Conservation (phyloP, 2,888 invertebrate genomes). For the Leucophora obtusa region DNA sequence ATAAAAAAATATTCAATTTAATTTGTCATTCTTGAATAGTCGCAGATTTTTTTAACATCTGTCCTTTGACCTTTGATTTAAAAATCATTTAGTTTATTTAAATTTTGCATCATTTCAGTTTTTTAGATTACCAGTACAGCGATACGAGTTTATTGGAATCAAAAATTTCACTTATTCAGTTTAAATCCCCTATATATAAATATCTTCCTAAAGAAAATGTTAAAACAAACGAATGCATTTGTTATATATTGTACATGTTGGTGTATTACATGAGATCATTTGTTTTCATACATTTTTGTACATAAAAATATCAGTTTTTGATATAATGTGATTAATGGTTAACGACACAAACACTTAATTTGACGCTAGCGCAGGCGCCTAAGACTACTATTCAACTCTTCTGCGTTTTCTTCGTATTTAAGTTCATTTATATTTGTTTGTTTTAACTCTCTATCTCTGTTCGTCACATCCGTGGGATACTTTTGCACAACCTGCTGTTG, state of each 20-base stretch:
- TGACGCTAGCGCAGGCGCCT: slow-evolving; percentile 76
- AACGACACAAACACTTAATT: slow-evolving; percentile 77
- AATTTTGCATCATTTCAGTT: too few species aligned
- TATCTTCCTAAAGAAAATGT: not conserved
- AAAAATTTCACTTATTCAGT: too few species aligned
- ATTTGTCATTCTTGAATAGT: too few species aligned
- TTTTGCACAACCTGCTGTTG: slow-evolving; percentile 60
- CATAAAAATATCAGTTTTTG: slow-evolving; percentile 35
- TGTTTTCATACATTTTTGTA: not conserved
- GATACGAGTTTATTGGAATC: too few species aligned
- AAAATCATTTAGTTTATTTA: too few species aligned
- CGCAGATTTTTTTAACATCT: too few species aligned
- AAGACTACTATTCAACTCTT: slow-evolving; percentile 48
- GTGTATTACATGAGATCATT: slow-evolving; percentile 41
- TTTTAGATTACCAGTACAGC: too few species aligned
- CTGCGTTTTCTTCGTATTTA: slow-evolving; percentile 10
- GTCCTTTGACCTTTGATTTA: too few species aligned
- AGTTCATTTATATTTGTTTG: slow-evolving; percentile 40
- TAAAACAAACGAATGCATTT: slow-evolving; percentile 25
- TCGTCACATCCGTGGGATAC: slow-evolving; percentile 63
- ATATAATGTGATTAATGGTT: slow-evolving; percentile 73
- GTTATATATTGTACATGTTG: slow-evolving; percentile 16
- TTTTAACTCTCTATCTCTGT: slow-evolving; percentile 35
- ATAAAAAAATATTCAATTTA: too few species aligned
- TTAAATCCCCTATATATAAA: too few species aligned